phyloP scores from a whole-genome alignment of 2,888 invertebrate species.

The Galerucella calmariensis region DNA sequence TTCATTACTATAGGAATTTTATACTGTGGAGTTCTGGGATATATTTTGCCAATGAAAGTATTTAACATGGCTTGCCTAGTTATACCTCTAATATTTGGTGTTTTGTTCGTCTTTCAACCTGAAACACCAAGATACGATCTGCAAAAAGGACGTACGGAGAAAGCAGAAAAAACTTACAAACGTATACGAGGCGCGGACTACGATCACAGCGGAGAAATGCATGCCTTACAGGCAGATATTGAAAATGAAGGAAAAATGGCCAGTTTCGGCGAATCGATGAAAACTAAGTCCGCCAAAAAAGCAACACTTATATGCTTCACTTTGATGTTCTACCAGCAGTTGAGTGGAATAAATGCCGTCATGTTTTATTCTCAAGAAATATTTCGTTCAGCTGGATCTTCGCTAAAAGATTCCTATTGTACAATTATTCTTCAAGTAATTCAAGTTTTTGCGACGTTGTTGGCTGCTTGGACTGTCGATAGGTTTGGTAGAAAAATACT shows the following conservation, averaged over 20 bases:
- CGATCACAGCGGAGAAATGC: slow-evolving; percentile 72
- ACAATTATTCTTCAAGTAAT: slow-evolving; percentile 74
- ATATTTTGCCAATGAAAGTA: slow-evolving; percentile 66
- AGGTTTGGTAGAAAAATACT: slow-evolving; percentile 81
- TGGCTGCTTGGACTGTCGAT: slow-evolving; percentile 82
- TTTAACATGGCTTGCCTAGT: slow-evolving; percentile 75
- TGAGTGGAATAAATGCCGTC: slow-evolving; percentile 85
- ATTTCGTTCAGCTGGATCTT: slow-evolving; percentile 73
- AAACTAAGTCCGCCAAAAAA: slow-evolving; percentile 72
- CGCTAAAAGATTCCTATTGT: slow-evolving; percentile 66
- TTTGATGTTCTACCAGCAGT: slow-evolving; percentile 89
- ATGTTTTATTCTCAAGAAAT: slow-evolving; percentile 83
- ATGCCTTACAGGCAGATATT: slow-evolving; percentile 63
- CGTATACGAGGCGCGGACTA: slow-evolving; percentile 79
- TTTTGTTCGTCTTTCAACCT: slow-evolving; percentile 84
- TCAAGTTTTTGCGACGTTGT: slow-evolving; percentile 81
- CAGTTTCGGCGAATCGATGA: slow-evolving; percentile 70
- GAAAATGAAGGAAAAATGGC: slow-evolving; percentile 68
- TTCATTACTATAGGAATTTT: slow-evolving; percentile 88
- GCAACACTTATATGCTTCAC: slow-evolving; percentile 78
- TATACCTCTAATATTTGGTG: slow-evolving; percentile 76
- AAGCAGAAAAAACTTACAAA: slow-evolving; percentile 76
- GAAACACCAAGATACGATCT: slow-evolving; percentile 84
- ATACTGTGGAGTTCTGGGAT: slow-evolving; percentile 78
- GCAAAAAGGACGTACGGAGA: slow-evolving; percentile 71